Evolutionary conservation across 2,797 vertebrate species (phyloP).

Genomic region (Gobio occitaniae): DNA sequence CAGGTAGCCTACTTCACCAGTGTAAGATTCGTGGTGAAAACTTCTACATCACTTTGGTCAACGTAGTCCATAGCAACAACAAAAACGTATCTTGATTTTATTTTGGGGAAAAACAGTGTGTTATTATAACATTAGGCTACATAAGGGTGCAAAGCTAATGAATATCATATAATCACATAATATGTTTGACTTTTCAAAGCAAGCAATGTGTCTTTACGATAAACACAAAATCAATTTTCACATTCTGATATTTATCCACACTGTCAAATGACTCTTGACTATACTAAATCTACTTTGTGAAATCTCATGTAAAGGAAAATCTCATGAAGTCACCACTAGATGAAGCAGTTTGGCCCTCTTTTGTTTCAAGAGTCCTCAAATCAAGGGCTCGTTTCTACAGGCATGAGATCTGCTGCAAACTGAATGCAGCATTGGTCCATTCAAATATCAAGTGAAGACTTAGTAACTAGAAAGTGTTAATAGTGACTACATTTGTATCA

Average conservation of each 20-base stretch:
- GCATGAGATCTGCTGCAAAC: not conserved
- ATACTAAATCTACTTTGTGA: not conserved
- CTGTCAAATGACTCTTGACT: not conserved
- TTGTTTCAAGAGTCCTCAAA: not conserved
- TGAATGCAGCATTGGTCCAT: not conserved
- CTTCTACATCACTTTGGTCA: no score
- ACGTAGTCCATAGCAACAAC: no score
- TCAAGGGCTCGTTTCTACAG: not conserved
- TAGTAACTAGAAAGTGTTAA: not conserved
- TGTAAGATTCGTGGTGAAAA: no score
- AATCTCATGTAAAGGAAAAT: not conserved
- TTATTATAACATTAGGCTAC: no score
- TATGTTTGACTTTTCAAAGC: not conserved
- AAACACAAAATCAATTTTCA: not conserved
- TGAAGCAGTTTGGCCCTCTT: constrained; percentile 31
- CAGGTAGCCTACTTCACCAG: no score
- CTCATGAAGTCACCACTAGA: constrained; percentile 28
- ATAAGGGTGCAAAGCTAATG: not conserved
- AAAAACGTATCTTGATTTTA: no score
- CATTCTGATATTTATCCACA: not conserved
- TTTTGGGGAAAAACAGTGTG: no score
- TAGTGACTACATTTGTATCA: not conserved
- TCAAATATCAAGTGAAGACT: not conserved
- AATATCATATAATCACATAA: not conserved
- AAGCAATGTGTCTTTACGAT: not conserved